These are phyloP conservation scores for Podocnemis expansa DNA, from an alignment of 2,113 vertebrate species.

Conservation along the genomic window DNA sequence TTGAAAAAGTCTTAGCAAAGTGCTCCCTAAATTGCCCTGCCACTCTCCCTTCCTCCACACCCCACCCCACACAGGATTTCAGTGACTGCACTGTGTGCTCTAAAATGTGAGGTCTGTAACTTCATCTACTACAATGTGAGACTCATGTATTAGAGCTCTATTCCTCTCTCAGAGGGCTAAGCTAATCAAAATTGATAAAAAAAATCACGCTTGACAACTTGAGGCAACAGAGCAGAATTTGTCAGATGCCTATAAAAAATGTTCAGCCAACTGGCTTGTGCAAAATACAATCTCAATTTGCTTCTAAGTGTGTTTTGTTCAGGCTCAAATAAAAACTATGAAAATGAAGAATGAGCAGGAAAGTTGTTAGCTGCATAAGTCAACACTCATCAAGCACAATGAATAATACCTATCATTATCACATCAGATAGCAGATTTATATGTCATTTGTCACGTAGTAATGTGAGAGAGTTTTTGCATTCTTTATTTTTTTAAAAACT, in stretches of 20 bases:
- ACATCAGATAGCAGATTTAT: not conserved
- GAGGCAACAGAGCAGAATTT: not conserved
- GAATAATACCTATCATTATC: not conserved
- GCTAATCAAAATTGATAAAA: not conserved
- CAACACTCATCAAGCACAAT: not conserved
- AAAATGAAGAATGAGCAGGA: not conserved
- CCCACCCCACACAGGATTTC: not conserved
- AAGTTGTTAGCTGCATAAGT: not conserved
- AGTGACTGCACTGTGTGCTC: not conserved
- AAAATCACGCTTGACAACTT: not conserved
- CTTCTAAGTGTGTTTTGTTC: not conserved
- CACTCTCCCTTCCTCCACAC: not conserved
- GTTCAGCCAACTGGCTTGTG: not conserved
- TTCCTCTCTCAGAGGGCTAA: not conserved
- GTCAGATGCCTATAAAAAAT: not conserved
- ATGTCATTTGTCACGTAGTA: not conserved
- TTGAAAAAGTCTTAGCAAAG: not conserved
- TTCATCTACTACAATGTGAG: not conserved
- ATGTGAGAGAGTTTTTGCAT: not conserved
- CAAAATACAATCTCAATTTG: not conserved
- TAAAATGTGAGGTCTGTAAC: not conserved
- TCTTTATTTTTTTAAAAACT: not conserved
- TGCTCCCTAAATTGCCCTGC: not conserved
- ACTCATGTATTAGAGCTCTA: not conserved
- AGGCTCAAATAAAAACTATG: not conserved